phyloP scores from a whole-genome alignment of 2,797 vertebrate species.

The Brachymystax lenok region DNA sequence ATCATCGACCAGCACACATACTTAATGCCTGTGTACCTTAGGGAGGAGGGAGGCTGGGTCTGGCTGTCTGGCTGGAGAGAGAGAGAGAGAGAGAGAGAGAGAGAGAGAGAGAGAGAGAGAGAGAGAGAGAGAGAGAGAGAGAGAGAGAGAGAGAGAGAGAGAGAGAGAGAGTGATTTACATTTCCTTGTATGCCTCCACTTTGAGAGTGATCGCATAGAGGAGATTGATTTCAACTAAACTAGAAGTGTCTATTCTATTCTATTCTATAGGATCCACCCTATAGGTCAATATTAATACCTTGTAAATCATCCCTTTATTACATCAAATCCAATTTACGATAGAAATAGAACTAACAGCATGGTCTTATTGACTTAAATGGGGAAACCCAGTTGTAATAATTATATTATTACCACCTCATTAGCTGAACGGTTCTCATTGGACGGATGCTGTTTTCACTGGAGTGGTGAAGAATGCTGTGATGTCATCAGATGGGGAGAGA shows the following conservation, averaged over 20 bases:
- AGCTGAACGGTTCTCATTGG: not conserved
- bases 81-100: not conserved
- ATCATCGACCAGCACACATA: conserved; percentile 71
- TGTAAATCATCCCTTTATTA: too few species aligned
- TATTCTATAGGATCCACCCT: not conserved
- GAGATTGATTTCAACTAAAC: not conserved
- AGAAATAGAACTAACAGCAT: not conserved
- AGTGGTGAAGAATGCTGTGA: conserved; percentile 49
- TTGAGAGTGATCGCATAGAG: not conserved
- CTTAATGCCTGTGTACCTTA: conserved; percentile 68
- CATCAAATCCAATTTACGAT: not conserved
- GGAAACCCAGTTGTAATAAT: not conserved
- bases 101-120: not conserved
- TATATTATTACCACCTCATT: not conserved
- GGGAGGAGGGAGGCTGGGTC: conserved; percentile 60
- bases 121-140: too few species aligned
- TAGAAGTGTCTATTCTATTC: not conserved
- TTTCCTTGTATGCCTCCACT: not conserved
- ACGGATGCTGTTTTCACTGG: not conserved
- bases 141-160: too few species aligned
- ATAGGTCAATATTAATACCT: not conserved
- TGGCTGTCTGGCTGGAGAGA: conserved; percentile 46
- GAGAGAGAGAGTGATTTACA: not conserved
- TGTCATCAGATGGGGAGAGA: conserved; percentile 72
- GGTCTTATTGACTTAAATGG: not conserved